Base-by-base conservation (phyloP, 2,888 invertebrate species). In the Alentia gelatinosa region DNA sequence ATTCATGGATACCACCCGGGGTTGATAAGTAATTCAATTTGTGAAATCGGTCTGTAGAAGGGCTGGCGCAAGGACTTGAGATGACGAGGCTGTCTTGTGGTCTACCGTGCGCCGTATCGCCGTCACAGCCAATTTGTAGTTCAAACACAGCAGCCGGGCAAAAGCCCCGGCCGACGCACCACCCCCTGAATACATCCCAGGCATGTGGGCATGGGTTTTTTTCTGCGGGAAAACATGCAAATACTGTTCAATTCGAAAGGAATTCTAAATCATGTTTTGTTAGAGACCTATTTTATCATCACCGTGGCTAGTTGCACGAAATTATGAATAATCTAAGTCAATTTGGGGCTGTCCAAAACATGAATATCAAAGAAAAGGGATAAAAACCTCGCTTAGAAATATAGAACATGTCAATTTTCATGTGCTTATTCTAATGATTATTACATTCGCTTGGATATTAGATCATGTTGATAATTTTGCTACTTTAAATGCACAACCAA, bases 1-100 rank as follows among this genome's bases (percentile, higher is more conserved):
- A 68, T 68, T 68, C 68, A 68, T 4, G 1, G 30, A 68, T 30
- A 5, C 68, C 68, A 30, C 30, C 30, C 30, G 5, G 26, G 68
- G 68, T 68, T 5, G 63, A n/a, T 63, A 63, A 63, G 63, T 63
- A 68, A 68, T 68, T 68, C 12, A 68, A 68, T 68, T 68, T 68
- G 68, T 68, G 26, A 68, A 68, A 68, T 68, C 68, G 68, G 68
- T 30, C 68, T 12, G 30, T 15, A 30, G 30, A 68, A n/a, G 68
- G 30, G 19, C 56, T 15, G 47, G 47, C 9, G 47, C 9, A 42
- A 15, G 19, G 63, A 63, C 9, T 12, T 9, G 63, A 4, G 63
- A 5, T 9, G 63, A 15, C 15, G n/a, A 4, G 9, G 4, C 9
- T n/a, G n/a, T 4, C 4, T 15, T 15, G 63, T 63, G 63, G 63